A percentile compares a stretch with the other conserved stretches of the same genome.
These are phyloP conservation scores for Terebella lapidaria DNA, from an alignment of 2,888 invertebrate genomes.

Conservation along the genomic window DNA sequence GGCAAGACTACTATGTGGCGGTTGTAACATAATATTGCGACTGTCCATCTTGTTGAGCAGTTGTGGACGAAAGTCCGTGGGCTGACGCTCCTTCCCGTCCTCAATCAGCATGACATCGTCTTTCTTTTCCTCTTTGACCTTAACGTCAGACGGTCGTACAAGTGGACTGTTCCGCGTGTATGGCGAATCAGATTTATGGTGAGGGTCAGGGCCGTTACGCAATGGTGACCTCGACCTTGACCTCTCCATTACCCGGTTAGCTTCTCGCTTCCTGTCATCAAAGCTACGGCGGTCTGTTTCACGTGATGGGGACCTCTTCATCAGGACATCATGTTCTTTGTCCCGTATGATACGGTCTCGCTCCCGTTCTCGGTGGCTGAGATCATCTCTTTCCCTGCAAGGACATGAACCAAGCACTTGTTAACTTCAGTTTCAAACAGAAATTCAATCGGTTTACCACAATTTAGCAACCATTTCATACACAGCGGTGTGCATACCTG, in stretches of 20 bases:
- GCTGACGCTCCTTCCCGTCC: background rate
- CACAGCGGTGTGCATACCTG: too few relatives aligned
- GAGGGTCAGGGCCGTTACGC: constrained; percentile 15
- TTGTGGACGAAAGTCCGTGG: background rate
- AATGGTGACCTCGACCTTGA: constrained; percentile 18
- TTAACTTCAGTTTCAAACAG: background rate
- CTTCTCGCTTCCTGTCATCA: background rate
- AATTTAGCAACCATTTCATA: too few relatives aligned
- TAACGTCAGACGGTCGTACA: background rate
- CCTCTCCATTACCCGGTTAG: background rate
- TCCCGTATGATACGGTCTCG: background rate
- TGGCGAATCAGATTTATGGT: background rate
- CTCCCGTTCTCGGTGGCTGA: background rate
- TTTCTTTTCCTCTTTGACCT: constrained; percentile 15
- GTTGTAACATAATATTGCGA: background rate
- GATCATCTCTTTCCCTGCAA: background rate
- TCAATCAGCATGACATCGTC: constrained; percentile 10
- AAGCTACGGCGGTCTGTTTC: background rate
- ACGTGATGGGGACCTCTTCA: background rate
- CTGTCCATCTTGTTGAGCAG: background rate
- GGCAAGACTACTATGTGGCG: background rate
- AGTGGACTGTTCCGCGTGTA: background rate
- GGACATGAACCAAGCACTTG: background rate
- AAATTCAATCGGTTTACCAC: background rate
- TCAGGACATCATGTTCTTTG: background rate